Evolutionary conservation across 1,140 invertebrate species (phyloP), one percentile per base, ranked within the genome.

Genomic region (Ridgeia piscesae): DNA sequence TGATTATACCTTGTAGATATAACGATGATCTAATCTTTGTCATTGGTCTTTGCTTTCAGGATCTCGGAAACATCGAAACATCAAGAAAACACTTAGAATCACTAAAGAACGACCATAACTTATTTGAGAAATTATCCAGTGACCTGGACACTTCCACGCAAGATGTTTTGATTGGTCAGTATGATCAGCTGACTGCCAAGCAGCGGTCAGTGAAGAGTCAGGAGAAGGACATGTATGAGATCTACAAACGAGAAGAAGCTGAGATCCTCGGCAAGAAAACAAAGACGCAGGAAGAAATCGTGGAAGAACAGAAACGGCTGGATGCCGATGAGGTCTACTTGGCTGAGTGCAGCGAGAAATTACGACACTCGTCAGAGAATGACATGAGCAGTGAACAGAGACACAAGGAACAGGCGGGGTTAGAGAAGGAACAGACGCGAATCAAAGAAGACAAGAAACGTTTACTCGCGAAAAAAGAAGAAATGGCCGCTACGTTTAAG

Each of bases 191-290:
- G 11, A 35, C 35, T 27, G 31, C n/a, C 11, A 35, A 34, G 35
- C 11, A 14, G 11, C 6, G 35, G 89, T 34, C 89, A 34, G 34
- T 90, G 33, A 90, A 34, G 17, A 33, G 17, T 17, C 89, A 35
- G n/a, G 89, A 90, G 35, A 90, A 35, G 33, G 34, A 34, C 34
- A 90, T 90, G 89, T 90, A 90, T 35, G 89, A 90, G 33, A 34
- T 34, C 17, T 90, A 90, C 35, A 90, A 90, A 33, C 89, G 17
- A 17, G 89, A 90, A 35, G 89, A 90, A 35, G 35, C 33, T 14
- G 34, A 90, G 89, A 90, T 90, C n/a, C 89, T 34, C 35, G 31
- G 35, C 21, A 35, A 33, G 17, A 90, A 90, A 14, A 33, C 33
- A 2, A 90, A 90, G 89, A 34, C 33, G 34, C 33, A 34, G 31